These are phyloP conservation scores for Ascaphus truei DNA, from an alignment of 2,113 vertebrate species.

Conservation along the genomic window DNA sequence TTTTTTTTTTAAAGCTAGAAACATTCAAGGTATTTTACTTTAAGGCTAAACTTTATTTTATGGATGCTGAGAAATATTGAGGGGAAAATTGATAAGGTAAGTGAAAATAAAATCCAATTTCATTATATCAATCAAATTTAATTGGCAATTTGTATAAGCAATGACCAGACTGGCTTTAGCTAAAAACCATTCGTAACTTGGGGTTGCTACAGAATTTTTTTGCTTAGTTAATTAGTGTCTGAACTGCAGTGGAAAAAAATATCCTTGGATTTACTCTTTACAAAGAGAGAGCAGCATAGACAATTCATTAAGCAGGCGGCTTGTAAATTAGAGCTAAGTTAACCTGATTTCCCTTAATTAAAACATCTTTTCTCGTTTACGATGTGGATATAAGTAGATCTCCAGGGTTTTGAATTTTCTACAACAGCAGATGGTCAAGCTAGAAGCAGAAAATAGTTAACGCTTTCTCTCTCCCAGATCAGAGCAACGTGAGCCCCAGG, in stretches of 20 bases:
- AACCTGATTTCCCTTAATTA: slow-evolving; percentile 90
- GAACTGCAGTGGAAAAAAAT: slow-evolving; percentile 76
- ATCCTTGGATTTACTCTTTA: slow-evolving; percentile 83
- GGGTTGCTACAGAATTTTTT: slow-evolving; percentile 75
- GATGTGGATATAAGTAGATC: slow-evolving; percentile 89
- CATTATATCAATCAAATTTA: slow-evolving; percentile 88
- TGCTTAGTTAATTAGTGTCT: slow-evolving; percentile 84
- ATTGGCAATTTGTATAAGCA: slow-evolving; percentile 86
- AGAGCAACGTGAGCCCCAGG: slow-evolving; percentile 77
- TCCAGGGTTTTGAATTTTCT: slow-evolving; percentile 87
- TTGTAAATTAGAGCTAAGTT: slow-evolving; percentile 88
- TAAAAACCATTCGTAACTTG: slow-evolving; percentile 81
- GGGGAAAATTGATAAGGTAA: slow-evolving; percentile 54
- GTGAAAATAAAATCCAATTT: slow-evolving; percentile 79
- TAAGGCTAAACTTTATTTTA: slow-evolving; percentile 31
- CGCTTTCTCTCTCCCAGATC: slow-evolving; percentile 81
- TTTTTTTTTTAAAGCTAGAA: neutral
- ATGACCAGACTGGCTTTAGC: slow-evolving; percentile 78
- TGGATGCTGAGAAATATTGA: slow-evolving; percentile 17
- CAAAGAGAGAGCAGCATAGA: slow-evolving; percentile 85
- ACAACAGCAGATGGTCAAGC: slow-evolving; percentile 95
- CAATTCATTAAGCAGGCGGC: slow-evolving; percentile 86
- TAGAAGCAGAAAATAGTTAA: slow-evolving; percentile 89
- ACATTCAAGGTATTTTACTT: neutral
- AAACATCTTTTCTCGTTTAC: slow-evolving; percentile 96